Conservation (phyloP, 2,113 vertebrate species). For the Capreolus pygargus region DNA sequence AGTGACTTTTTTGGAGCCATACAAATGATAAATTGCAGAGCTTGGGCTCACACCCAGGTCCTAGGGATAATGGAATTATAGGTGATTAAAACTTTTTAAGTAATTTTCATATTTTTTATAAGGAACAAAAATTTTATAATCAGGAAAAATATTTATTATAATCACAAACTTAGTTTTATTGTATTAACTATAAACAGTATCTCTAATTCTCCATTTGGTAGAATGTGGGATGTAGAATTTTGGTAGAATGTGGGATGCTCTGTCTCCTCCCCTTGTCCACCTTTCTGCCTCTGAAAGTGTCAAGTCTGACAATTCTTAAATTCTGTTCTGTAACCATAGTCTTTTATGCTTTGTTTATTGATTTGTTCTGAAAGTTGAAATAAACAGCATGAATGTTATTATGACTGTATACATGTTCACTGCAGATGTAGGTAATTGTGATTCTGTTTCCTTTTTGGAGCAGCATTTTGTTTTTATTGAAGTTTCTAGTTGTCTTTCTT, state of each 20-base stretch:
- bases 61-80: not conserved
- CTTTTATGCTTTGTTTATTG: slow-evolving; percentile 10
- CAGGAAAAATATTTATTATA: slow-evolving; percentile 12
- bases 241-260: not conserved
- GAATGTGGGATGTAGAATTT: not conserved
- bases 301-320: not conserved
- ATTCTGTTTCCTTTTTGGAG: not conserved
- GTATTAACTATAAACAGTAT: not conserved
- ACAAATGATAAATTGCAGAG: not conserved
- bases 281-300: not conserved
- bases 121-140: slow-evolving; percentile 43
- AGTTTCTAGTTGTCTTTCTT: not conserved
- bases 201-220: not conserved
- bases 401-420: not conserved
- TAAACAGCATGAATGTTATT: not conserved
- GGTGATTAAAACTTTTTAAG: not conserved
- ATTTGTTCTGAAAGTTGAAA: not conserved
- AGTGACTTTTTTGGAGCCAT: not conserved
- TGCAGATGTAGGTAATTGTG: not conserved
- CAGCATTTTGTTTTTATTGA: not conserved
- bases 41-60: not conserved
- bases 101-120: slow-evolving; percentile 37
- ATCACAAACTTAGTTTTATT: slow-evolving; percentile 26
- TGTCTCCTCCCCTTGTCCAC: not conserved
- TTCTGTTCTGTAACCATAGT: not conserved